A percentile compares a stretch with the other conserved stretches of the same genome.
phyloP scores from a whole-genome alignment of 1,140 invertebrate genomes.

The Drosophila nebulosa region DNA sequence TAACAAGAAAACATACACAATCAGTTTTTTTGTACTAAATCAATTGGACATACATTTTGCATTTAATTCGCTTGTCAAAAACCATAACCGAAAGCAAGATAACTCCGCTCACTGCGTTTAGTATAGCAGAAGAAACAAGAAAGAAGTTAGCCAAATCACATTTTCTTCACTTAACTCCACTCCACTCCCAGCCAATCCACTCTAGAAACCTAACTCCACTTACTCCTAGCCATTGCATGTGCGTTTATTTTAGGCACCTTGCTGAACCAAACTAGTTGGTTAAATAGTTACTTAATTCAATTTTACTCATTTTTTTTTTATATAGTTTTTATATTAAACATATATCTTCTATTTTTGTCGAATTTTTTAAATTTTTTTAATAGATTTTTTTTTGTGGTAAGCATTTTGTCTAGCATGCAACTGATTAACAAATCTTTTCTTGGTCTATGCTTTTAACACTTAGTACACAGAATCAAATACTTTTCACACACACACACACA shows the following conservation, averaged over 20 bases:
- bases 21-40: background rate
- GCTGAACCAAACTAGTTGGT: background rate
- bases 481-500: constrained; percentile 11
- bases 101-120: constrained; percentile 38
- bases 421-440: constrained; percentile 25
- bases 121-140: constrained; percentile 8
- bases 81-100: background rate
- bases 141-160: constrained; percentile 6
- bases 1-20: background rate
- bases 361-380: background rate
- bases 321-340: background rate
- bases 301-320: constrained; percentile 24
- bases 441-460: constrained; percentile 57
- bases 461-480: constrained; percentile 30
- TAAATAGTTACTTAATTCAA: background rate
- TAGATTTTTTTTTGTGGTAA: constrained; percentile 21
- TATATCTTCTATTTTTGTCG: constrained; percentile 4
- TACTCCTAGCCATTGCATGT: constrained; percentile 35
- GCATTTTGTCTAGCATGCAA: constrained; percentile 60
- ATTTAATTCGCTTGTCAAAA: constrained; percentile 27
- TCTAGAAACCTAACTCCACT: constrained; percentile 24
- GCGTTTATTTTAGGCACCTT: constrained; percentile 11
- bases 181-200: background rate
- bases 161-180: constrained; percentile 34
- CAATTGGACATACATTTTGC: background rate